A percentile compares a stretch with the other conserved stretches of the same genome.
Conservation (phyloP, 2,113 vertebrate species). For the Felis catus region F.catus_Fca126_mat1.0 CM031412.1:171519501-171520000, state of each 20-base stretch:
- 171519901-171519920: slow-evolving; percentile 29
- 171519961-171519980: slow-evolving; percentile 31
- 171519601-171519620: too few relatives aligned
- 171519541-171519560: too few relatives aligned
- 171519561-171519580: too few relatives aligned
- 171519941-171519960: not conserved
- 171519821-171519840: not conserved
- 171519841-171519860: not conserved
- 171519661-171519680: too few relatives aligned
- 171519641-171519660: too few relatives aligned
- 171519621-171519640: too few relatives aligned
- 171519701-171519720: not conserved
- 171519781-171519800: not conserved
- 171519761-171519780: slow-evolving; percentile 4
- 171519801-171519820: not conserved
- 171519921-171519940: not conserved
- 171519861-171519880: not conserved
- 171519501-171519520: too few relatives aligned
- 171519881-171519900: not conserved
- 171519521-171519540: too few relatives aligned
- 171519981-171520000: not conserved
- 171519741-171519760: not conserved
- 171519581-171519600: too few relatives aligned
- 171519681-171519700: too few relatives aligned
- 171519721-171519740: not conserved